phyloP scores from a whole-genome alignment of 2,113 vertebrate species.

The Microcebus griseorufus region DNA sequence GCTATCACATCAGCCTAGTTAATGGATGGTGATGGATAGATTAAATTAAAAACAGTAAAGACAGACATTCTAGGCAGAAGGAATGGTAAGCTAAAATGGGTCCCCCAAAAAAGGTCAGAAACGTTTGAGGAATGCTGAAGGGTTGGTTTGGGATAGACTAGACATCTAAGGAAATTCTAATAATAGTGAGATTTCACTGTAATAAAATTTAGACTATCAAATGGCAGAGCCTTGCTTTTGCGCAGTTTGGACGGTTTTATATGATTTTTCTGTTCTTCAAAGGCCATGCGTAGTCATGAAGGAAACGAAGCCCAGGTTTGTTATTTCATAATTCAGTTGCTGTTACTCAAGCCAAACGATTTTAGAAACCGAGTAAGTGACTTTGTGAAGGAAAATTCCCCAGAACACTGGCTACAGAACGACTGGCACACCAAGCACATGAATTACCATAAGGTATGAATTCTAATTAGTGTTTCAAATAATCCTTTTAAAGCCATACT shows the following conservation, averaged over 20 bases:
- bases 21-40: background rate
- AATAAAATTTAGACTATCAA: background rate
- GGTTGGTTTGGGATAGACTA: background rate
- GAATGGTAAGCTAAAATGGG: background rate
- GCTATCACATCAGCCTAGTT: background rate
- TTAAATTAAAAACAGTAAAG: background rate
- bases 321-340: slow-evolving; percentile 99
- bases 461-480: background rate
- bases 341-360: slow-evolving; percentile 98
- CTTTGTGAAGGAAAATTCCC: slow-evolving; percentile 99
- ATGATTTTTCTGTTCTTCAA: slow-evolving; percentile 39
- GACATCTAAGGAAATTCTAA: background rate
- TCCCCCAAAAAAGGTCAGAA: background rate
- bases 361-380: slow-evolving; percentile 98
- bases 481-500: background rate
- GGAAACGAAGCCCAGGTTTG: slow-evolving; percentile 99
- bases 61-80: background rate
- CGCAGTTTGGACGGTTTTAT: background rate
- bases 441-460: slow-evolving; percentile 96
- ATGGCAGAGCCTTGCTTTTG: background rate
- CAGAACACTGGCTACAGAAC: slow-evolving; percentile 99
- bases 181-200: background rate
- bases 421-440: slow-evolving; percentile 99
- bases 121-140: background rate
- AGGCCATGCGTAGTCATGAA: slow-evolving; percentile 99